A percentile compares a stretch with the other conserved stretches of the same genome.
phyloP scores from a whole-genome alignment of 2,888 invertebrate genomes.

The Drosophila rubida region DNA sequence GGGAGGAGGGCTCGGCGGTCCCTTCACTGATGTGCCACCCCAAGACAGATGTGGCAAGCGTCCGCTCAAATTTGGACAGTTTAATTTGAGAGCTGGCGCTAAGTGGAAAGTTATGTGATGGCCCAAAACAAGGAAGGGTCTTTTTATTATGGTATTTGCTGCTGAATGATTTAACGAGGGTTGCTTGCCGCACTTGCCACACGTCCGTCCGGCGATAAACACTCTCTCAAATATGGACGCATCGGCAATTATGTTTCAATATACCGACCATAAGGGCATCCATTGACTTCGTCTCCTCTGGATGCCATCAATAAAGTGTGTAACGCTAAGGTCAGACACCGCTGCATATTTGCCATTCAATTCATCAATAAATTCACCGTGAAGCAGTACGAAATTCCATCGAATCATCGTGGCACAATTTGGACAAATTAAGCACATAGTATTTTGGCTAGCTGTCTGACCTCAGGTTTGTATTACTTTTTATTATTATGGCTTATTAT shows the following conservation, averaged over 20 bases:
- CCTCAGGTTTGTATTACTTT: constrained; percentile 54
- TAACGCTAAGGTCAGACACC: constrained; percentile 43
- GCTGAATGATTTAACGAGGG: constrained; percentile 21
- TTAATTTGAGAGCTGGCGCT: constrained; percentile 77
- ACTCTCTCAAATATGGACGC: not conserved
- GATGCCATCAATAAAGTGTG: constrained; percentile 29
- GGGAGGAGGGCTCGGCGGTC: constrained; percentile 28
- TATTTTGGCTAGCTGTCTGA: constrained; percentile 30
- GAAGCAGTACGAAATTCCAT: constrained; percentile 50
- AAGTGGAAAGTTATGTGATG: constrained; percentile 80
- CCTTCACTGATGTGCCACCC: not conserved
- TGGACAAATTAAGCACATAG: constrained; percentile 23
- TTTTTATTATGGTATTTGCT: constrained; percentile 14
- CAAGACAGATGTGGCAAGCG: constrained; percentile 33
- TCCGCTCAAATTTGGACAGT: constrained; percentile 66
- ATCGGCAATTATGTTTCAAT: constrained; percentile 17
- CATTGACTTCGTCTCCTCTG: constrained; percentile 17
- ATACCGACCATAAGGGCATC: constrained; percentile 3
- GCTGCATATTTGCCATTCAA: constrained; percentile 35
- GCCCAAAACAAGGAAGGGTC: constrained; percentile 57
- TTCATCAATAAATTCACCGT: constrained; percentile 43
- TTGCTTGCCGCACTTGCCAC: constrained; percentile 2
- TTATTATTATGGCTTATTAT: constrained; percentile 15
- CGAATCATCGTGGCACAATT: constrained; percentile 48
- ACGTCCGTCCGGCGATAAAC: not conserved